A percentile compares a stretch with the other conserved stretches of the same genome.
Conservation (phyloP, 2,113 vertebrate genomes). For the Ceratotherium simum region DNA sequence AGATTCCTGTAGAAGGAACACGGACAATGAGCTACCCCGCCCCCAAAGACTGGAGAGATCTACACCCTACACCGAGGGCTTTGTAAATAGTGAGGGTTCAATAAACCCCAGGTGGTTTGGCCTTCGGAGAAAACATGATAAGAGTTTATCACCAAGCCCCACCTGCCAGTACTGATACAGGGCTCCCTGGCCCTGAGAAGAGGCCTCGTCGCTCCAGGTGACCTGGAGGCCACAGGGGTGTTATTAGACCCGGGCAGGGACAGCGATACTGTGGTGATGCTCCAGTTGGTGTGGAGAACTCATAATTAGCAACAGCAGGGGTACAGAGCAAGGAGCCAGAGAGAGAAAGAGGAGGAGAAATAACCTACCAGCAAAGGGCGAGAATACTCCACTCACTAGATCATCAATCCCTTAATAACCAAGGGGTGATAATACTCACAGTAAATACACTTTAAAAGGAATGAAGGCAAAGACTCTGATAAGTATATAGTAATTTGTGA, state of each 20-base stretch:
- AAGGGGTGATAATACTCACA: background rate
- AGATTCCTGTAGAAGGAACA: background rate
- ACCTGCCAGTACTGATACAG: background rate
- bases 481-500: background rate
- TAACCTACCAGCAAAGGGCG: background rate
- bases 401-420: background rate
- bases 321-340: conserved; percentile 46
- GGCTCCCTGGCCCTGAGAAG: background rate
- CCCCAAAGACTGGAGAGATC: background rate
- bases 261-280: background rate
- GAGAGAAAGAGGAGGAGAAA: background rate
- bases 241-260: background rate
- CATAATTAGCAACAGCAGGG: conserved; percentile 66
- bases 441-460: background rate
- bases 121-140: background rate
- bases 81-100: background rate
- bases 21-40: background rate
- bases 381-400: background rate
- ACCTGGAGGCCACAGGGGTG: background rate
- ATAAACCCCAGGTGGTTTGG: background rate
- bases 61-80: background rate
- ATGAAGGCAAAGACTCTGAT: background rate
- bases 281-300: background rate
- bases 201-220: background rate
- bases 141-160: background rate